phyloP scores from a whole-genome alignment of 1,140 invertebrate genomes.

The Nasonia giraulti region DNA sequence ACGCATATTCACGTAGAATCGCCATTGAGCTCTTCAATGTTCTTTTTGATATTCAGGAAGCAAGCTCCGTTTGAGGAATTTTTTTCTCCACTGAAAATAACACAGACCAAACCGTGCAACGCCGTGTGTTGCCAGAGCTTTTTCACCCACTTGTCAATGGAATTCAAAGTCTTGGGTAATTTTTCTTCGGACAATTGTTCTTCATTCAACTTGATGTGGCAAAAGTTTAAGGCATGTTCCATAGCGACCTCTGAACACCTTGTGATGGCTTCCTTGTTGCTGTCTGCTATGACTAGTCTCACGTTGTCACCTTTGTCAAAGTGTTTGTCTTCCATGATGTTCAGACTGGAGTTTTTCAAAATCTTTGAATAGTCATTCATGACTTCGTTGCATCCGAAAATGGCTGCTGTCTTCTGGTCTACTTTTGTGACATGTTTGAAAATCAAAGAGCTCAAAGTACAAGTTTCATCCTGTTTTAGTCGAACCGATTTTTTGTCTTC shows the following conservation, averaged over 20 bases:
- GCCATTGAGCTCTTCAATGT: constrained; percentile 15
- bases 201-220: constrained; percentile 75
- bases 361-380: constrained; percentile 76
- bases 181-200: constrained; percentile 68
- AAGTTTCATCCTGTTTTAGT: constrained; percentile 65
- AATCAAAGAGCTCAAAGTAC: constrained; percentile 78
- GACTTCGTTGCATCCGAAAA: constrained; percentile 76
- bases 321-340: constrained; percentile 63
- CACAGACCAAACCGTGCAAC: constrained; percentile 74
- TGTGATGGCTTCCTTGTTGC: constrained; percentile 73
- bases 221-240: constrained; percentile 77
- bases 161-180: constrained; percentile 70
- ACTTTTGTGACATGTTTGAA: constrained; percentile 79
- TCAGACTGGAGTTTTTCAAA: constrained; percentile 63
- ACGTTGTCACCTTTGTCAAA: constrained; percentile 71
- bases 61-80: constrained; percentile 72
- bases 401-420: constrained; percentile 77
- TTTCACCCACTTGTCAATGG: constrained; percentile 78
- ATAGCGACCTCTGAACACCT: constrained; percentile 73
- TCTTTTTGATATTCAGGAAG: constrained; percentile 73
- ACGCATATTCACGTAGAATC: neutral
- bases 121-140: constrained; percentile 77
- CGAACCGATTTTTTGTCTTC: constrained; percentile 54
- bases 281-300: constrained; percentile 67
- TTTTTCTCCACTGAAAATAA: constrained; percentile 77